Conservation (phyloP, 2,797 vertebrate species). For the Lacerta viridis region DNA sequence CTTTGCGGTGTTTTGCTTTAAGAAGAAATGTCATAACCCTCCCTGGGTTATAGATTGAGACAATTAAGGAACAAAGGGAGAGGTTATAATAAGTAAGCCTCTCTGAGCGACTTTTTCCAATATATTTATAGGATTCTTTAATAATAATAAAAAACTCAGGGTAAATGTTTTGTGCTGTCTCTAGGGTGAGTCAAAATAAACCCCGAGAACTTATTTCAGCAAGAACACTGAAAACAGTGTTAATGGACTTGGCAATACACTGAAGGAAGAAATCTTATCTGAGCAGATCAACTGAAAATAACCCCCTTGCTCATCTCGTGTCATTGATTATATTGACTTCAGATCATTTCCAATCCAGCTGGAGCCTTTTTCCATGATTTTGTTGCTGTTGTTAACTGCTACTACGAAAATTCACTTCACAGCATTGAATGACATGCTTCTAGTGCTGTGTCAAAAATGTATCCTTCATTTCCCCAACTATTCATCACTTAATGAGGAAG, state of each 20-base stretch:
- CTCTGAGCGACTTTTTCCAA: constrained; percentile 29
- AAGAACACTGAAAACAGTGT: constrained; percentile 19
- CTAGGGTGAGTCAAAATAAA: constrained; percentile 22
- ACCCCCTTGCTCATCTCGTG: neutral
- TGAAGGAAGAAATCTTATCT: neutral
- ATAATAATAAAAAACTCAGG: neutral
- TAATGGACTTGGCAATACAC: neutral
- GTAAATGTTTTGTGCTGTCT: constrained; percentile 5
- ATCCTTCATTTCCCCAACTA: no score
- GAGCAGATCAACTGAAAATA: constrained; percentile 27
- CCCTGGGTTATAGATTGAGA: constrained; percentile 19
- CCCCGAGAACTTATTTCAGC: neutral
- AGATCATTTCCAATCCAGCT: constrained; percentile 13
- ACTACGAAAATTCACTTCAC: neutral
- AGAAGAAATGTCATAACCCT: constrained; percentile 39
- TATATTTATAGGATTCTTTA: constrained; percentile 34
- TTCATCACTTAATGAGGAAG: no score
- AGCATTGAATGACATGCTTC: neutral
- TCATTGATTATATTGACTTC: constrained; percentile 9
- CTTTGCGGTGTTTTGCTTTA: neutral
- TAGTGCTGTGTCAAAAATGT: no score
- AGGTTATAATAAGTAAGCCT: neutral
- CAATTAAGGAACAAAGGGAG: constrained; percentile 50
- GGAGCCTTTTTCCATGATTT: constrained; percentile 2
- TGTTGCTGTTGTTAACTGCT: constrained; percentile 13